A percentile compares a stretch with the other conserved stretches of the same genome.
phyloP scores from a whole-genome alignment of 2,113 vertebrate species.

The Cottus gobio region DNA sequence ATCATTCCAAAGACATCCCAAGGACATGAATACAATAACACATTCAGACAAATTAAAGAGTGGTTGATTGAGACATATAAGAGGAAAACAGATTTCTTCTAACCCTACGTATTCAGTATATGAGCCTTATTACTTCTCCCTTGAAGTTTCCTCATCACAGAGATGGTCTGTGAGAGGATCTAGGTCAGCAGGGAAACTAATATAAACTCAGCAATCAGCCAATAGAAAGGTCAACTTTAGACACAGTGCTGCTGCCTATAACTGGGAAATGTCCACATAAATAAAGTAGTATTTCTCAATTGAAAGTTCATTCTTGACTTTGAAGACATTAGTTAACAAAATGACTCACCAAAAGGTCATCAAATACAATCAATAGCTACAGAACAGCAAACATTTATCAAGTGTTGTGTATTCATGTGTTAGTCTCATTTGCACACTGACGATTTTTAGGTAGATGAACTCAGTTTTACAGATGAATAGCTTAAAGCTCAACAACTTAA shows the following conservation, averaged over 20 bases:
- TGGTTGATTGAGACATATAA: slow-evolving; percentile 22
- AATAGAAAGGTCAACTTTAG: slow-evolving; percentile 1
- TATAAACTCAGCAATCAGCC: slow-evolving; percentile 13
- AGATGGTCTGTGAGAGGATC: slow-evolving; percentile 7
- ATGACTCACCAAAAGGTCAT: not conserved
- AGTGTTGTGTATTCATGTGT: not conserved
- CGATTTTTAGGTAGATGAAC: not conserved
- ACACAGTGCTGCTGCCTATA: not conserved
- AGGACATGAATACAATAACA: slow-evolving; percentile 9
- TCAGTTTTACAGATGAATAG: not conserved
- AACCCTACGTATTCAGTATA: slow-evolving; percentile 13
- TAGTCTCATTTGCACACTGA: not conserved
- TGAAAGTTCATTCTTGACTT: not conserved
- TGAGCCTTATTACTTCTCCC: slow-evolving; percentile 1
- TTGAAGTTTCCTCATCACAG: slow-evolving; percentile 18
- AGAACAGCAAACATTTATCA: not conserved
- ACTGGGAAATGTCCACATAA: not conserved
- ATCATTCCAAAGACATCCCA: slow-evolving; percentile 33
- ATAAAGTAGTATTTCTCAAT: not conserved
- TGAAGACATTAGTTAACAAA: not conserved
- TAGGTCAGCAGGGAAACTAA: not conserved
- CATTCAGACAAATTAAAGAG: not conserved
- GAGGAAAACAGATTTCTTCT: slow-evolving; percentile 9
- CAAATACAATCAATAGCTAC: too few relatives aligned
- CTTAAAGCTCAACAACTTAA: not conserved